Conservation (phyloP, 37 sponge, comb jelly and placozoan species). For the Eunapius fragilis region DNA sequence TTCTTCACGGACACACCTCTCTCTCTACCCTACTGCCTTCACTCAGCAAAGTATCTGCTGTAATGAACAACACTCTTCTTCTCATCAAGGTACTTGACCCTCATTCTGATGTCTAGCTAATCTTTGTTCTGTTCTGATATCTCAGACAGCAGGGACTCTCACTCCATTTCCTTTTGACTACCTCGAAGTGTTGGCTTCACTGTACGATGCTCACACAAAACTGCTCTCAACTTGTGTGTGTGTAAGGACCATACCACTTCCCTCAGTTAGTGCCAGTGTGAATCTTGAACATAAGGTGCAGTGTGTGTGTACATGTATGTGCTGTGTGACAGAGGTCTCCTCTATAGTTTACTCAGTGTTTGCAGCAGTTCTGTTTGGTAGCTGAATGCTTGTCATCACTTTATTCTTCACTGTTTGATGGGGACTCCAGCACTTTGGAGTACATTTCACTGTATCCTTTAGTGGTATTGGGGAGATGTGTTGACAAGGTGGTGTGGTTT, state of each 20-base stretch:
- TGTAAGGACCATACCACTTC: conserved; percentile 23
- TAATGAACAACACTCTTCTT: conserved; percentile 42
- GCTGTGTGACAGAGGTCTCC: neutral
- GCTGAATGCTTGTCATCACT: conserved; percentile 46
- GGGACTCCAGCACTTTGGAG: conserved; percentile 55
- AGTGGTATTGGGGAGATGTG: no score
- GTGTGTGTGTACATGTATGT: conserved; percentile 11
- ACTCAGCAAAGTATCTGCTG: conserved; percentile 31
- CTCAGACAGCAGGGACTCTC: conserved; percentile 37
- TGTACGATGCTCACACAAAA: conserved; percentile 41
- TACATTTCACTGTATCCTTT: conserved; percentile 75
- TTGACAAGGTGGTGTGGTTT: neutral
- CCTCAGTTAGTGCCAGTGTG: neutral
- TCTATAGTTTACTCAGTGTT: conserved; percentile 44
- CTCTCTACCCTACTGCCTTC: conserved; percentile 27
- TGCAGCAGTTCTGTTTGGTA: conserved; percentile 39
- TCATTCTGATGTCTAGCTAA: neutral
- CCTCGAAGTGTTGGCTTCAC: conserved; percentile 18
- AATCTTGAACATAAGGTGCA: conserved; percentile 37
- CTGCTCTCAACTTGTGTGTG: conserved; percentile 60
- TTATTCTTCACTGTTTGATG: conserved; percentile 76
- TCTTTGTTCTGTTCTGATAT: neutral
- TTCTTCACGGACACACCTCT: neutral
- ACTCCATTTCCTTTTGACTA: conserved; percentile 38
- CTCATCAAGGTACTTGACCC: conserved; percentile 35